Evolutionary conservation across 2,797 vertebrate species (phyloP), one percentile per base, ranked within the genome.

Genomic region (Semotilus atromaculatus): DNA sequence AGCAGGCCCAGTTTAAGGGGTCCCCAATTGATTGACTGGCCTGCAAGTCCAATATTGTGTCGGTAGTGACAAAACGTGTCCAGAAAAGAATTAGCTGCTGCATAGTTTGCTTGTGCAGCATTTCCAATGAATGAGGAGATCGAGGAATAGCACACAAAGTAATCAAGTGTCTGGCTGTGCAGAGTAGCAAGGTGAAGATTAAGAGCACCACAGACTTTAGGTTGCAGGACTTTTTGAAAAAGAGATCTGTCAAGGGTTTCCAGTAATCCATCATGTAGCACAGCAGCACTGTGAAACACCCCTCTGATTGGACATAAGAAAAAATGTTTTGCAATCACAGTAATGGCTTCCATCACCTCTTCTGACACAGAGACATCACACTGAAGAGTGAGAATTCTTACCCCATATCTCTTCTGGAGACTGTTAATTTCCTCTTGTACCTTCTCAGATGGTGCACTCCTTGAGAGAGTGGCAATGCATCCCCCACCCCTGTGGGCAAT

Each of bases 121-220:
- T 96, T 97, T 45, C 97, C 97, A 11, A 97, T 90, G 84, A 97
- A 96, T 1, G 97, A 95, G 34, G 97, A 90, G 82, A 97, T 86
- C 45, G 97, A 97, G 11, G 96, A 97, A 88, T 96, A 97, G 89
- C 96, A 97, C 66, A 97, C 96, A 93, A 97, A 97, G 88, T 95
- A 96, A 89, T 97, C 97, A 0, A 97, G 93, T 68, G 95, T 88
- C 60, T 78, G 38, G 58, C 92, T 93, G 77, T 93, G 87, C 80
- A 88, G 92, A 29, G 96, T 97, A 86, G 95, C 95, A 89, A 86
- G 58, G 81, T 97, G 96, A 82, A 98, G 96, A 90, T 97, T 97
- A 75, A 98, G 67, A 14, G 89, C 95, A 29, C 96, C 97, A 66
- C 92, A 94, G 23, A 97, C 94, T 94, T 97, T 97, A 14, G 97